Base-by-base conservation (phyloP, 2,797 vertebrate genomes). In the Sebastes hubbsi region DNA sequence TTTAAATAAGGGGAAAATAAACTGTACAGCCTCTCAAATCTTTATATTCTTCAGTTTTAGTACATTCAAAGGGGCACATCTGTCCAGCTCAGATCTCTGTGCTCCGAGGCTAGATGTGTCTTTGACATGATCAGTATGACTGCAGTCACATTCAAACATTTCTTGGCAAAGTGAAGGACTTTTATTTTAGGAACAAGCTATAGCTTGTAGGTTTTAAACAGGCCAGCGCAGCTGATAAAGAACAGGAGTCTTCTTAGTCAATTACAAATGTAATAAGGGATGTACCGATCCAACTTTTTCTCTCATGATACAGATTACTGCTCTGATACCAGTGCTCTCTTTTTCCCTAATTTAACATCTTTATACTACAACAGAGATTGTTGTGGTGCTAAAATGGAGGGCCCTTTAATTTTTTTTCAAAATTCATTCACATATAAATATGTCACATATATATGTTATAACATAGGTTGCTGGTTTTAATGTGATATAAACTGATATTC, bases 61-160 rank as follows among this genome's bases (percentile, higher is more conserved):
- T 70, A 13, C 27, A 10, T 58, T 18, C 20, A 74, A 59, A 68
- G 79, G 70, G 18, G 38, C 13, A 4, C 30, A 66, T 77, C 38
- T 82, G 85, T 85, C 77, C 59, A 24, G 75, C 75, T 88, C 68
- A 59, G 20, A 72, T 79, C 63, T 25, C 24, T 77, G 18, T 77
- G 80, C 89, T 85, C 67, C 1, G 2, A 80, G 87, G 82, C 84
- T 13, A 4, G 0, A 34, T 59, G 72, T 42, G 69, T 65, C 42
- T 83, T 74, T 89, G 88, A 89, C 70, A 14, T 89, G 81, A 92
- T 90, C 83, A 82, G 83, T 81, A 75, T 88, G 92, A 89, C 88
- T 88, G 86, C 80, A 89, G 88, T 86, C 91, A 87, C 27, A 77
- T 84, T 66, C 14, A 29, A 72, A 78, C 81, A 83, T 84, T 75